Evolutionary conservation across 2,888 invertebrate species (phyloP), one percentile per base, ranked within the genome.

Genomic region (Ennomos fuscantarius): DNA sequence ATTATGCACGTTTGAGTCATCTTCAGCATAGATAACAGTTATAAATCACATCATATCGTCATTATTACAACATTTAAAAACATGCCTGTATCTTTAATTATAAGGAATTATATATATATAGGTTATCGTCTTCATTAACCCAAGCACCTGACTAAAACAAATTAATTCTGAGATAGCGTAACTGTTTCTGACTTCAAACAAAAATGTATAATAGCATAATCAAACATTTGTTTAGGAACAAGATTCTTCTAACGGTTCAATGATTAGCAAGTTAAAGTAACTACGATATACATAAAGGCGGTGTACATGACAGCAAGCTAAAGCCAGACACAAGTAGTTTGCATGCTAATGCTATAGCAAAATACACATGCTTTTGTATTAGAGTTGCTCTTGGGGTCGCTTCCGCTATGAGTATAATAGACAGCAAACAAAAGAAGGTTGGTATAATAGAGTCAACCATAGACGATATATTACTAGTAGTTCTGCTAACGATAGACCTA

Each of bases 251-350:
- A 51, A 56, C 56, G 46, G 51, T 43, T 24, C 36, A 13, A 11
- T 42, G 51, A 56, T 56, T 56, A 56, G 56, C 56, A 56, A 47
- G 42, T 51, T 51, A 33, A 56, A 24, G 51, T 47, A 47, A 46
- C 42, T 47, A 42, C 50, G 55, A 43, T 51, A 51, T 51, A 42
- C 56, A 46, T 47, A 36, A 49, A 37, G 40, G 40, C 39, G 40
- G 36, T 40, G 40, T 40, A 36, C 31, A 12, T 11, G 15, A 46
- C 15, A 33, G 37, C 13, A 10, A 36, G 31, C 42, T 48, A 32
- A 15, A 34, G 15, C 15, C 34, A 45, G 36, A 41, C 48, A 44
- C 35, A 45, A 45, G 49, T 50, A 50, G 50, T 55, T 50, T 55
- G 45, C 55, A 55, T 50, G 55, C 49, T 50, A 50, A 55, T 55